Evolutionary conservation across 1,140 invertebrate genomes (phyloP).

Genomic region (Cyrtorhinus lividipennis): DNA sequence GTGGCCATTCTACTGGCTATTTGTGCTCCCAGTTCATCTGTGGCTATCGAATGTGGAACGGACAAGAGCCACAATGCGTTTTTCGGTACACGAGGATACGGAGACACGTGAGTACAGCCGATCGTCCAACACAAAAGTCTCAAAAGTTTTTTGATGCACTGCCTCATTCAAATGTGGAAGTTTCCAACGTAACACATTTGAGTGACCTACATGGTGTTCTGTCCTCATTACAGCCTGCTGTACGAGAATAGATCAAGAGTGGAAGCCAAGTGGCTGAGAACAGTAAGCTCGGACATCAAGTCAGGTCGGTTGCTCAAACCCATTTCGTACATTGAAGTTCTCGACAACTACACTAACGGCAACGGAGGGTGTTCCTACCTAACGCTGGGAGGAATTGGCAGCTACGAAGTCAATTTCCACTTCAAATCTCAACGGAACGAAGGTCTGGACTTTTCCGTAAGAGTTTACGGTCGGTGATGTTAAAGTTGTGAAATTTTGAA

Average conservation of each 20-base stretch:
- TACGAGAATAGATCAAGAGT: no score
- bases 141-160: no score
- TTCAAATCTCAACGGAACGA: slow-evolving; percentile 20
- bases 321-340: slow-evolving; percentile 12
- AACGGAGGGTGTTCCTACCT: slow-evolving; percentile 19
- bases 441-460: slow-evolving; percentile 20
- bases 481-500: no score
- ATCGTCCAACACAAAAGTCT: no score
- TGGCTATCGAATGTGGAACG: not conserved
- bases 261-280: not conserved
- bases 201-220: no score
- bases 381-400: slow-evolving; percentile 14
- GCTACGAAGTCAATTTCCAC: slow-evolving; percentile 16
- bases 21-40: not conserved
- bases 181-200: no score
- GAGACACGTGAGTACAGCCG: no score
- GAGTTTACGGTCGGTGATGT: slow-evolving; percentile 16
- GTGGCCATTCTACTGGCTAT: not conserved
- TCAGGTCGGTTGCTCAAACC: not conserved
- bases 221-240: no score
- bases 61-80: not conserved
- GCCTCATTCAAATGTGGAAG: no score
- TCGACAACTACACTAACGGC: slow-evolving; percentile 13
- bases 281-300: not conserved
- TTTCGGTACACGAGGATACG: not conserved